phyloP scores from a whole-genome alignment of 2,797 vertebrate species.

The Gadopsis marmoratus region DNA sequence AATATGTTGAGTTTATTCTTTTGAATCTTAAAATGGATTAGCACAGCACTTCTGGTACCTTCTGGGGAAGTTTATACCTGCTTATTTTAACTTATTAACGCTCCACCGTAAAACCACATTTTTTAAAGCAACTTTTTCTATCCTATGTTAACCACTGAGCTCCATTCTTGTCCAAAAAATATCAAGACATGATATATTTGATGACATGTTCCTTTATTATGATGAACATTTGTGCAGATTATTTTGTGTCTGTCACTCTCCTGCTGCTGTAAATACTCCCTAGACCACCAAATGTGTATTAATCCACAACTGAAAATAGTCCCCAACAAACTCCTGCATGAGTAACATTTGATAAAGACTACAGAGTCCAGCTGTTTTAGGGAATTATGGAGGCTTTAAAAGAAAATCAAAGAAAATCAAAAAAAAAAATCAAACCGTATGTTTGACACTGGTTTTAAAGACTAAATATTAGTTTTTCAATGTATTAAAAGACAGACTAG shows the following conservation, averaged over 20 bases:
- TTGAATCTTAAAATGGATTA: slow-evolving; percentile 10
- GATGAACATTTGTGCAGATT: background rate
- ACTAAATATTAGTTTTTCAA: too few relatives aligned
- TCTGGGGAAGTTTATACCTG: background rate
- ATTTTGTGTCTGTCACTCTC: background rate
- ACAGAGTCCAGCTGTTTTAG: background rate
- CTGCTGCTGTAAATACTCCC: background rate
- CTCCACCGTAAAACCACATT: background rate
- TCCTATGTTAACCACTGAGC: too few relatives aligned
- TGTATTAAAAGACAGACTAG: background rate
- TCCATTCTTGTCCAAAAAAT: too few relatives aligned
- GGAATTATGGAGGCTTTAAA: background rate
- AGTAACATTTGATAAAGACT: background rate
- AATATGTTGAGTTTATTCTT: slow-evolving; percentile 25
- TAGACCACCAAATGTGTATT: background rate
- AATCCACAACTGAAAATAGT: background rate
- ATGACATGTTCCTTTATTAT: background rate
- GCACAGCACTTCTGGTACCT: background rate
- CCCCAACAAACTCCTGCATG: background rate
- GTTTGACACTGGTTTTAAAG: background rate
- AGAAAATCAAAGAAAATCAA: too few relatives aligned
- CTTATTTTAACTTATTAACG: slow-evolving; percentile 4
- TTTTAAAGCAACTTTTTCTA: too few relatives aligned
- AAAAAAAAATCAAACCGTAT: background rate
- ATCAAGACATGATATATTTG: too few relatives aligned